These are phyloP conservation scores for Pogonocichla stellata DNA, from an alignment of 2,113 vertebrate genomes.

Conservation along the genomic window DNA sequence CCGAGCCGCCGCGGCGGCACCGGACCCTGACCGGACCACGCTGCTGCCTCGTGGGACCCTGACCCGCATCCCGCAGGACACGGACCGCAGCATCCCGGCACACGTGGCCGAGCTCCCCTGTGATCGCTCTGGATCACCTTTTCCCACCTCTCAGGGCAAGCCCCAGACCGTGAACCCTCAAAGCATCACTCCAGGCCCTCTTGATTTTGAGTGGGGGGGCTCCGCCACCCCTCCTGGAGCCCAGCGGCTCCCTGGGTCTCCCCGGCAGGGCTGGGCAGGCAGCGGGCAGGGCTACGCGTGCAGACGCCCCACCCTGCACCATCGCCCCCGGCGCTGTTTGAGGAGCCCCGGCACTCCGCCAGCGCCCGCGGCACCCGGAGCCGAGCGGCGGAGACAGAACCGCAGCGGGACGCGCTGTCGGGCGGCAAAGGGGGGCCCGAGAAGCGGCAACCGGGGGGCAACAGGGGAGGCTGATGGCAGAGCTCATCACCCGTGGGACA, in stretches of 20 bases:
- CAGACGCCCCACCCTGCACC: background rate
- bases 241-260: background rate
- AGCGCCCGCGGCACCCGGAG: background rate
- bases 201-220: rapidly evolving
- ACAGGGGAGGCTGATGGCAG: background rate
- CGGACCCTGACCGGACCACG: background rate
- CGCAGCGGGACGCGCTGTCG: rapidly evolving
- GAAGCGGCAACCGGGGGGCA: rapidly evolving
- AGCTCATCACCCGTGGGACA: background rate
- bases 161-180: rapidly evolving
- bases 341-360: background rate
- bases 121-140: rapidly evolving
- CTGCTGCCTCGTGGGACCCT: background rate
- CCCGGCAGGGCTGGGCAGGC: constrained; percentile 2
- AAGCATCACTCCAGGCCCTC: too few relatives aligned
- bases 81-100: background rate
- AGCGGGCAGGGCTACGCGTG: background rate
- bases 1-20: background rate
- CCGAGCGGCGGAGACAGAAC: too few relatives aligned
- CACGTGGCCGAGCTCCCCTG: rapidly evolving
- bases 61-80: rapidly evolving
- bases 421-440: background rate
- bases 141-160: background rate
- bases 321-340: background rate
- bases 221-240: rapidly evolving